Evolutionary conservation across 2,113 vertebrate genomes (phyloP), one percentile per base, ranked within the genome.

Genomic region (Platycercus adscitus): DNA sequence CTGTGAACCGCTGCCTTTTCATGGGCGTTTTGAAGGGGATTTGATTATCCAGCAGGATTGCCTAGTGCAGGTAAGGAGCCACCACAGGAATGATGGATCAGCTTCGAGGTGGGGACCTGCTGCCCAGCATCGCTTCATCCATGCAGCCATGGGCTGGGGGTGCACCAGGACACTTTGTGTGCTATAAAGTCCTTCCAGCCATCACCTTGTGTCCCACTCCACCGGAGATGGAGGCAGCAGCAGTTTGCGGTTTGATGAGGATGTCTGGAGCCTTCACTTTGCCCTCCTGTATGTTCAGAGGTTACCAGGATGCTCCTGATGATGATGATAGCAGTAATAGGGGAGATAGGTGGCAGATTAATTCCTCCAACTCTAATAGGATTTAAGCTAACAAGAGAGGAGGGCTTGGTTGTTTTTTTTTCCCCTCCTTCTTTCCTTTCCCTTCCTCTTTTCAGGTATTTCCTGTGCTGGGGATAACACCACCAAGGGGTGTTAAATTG

Each of bases 401-500:
- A 95, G 73, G 73, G 60, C 50, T 81, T 64, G 41, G 33, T 58
- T 35, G 10, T n/a, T 28, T 10, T 15, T 21, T 6, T 58, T 58
- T 77, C 52, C 35, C 35, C 33, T 91, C 63, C 52, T 44, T 72
- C 37, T 70, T 73, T 86, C 55, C 55, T 93, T 95, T 86, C 68
- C 95, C 66, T 84, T 83, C 89, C 75, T 91, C 66, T 83, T 95
- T 97, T 95, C 87, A 91, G 78, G 86, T 96, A 75, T 94, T 96
- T 96, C 97, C 95, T 96, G 76, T 81, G 80, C 95, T 52, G 86
- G 81, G 96, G 91, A 95, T 94, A 97, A 97, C 87, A 85, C 82
- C 96, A 95, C 92, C 88, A 43, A 97, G 97, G 96, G 97, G 91
- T 97, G 96, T 95, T 97, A 96, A 96, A 97, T 97, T 95, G 97